A percentile compares a stretch with the other conserved stretches of the same genome.
Conservation (phyloP, 37 sponge, comb jelly and placozoan genomes). For the Cladorhizidae sp. region DNA sequence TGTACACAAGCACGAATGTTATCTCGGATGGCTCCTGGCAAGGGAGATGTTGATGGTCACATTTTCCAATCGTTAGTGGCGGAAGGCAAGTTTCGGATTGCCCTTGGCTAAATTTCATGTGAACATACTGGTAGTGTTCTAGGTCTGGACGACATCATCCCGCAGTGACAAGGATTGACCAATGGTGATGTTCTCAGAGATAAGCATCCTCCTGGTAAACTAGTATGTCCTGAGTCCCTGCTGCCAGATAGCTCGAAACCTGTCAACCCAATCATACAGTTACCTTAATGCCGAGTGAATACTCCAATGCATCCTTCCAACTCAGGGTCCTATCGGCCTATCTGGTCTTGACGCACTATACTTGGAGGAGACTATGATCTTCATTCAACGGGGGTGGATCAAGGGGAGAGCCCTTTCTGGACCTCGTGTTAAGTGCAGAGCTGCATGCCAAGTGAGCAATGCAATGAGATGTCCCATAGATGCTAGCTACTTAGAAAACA, state of each 20-base stretch:
- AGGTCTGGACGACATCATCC: conserved; percentile 15
- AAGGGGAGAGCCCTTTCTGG: no score
- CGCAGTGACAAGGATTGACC: neutral
- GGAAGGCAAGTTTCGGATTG: neutral
- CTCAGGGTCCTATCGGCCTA: conserved; percentile 26
- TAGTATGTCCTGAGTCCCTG: neutral
- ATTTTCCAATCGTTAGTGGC: neutral
- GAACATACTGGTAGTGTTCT: conserved; percentile 9
- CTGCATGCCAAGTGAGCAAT: no score
- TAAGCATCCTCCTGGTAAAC: conserved; percentile 24
- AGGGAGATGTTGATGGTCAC: no score
- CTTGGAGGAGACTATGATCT: conserved; percentile 13
- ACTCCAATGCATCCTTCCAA: neutral
- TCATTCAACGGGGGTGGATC: neutral
- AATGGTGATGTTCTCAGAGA: conserved; percentile 18
- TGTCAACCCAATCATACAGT: neutral
- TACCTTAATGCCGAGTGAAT: no score
- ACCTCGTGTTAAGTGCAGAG: no score
- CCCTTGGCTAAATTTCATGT: neutral
- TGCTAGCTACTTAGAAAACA: no score
- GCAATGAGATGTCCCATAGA: no score
- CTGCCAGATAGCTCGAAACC: neutral
- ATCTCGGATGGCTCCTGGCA: no score
- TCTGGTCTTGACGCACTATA: conserved; percentile 46
- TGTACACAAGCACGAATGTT: no score